Evolutionary conservation across 1,140 invertebrate species (phyloP), one percentile per base, ranked within the genome.

Genomic region (Achroia grisella): DNA sequence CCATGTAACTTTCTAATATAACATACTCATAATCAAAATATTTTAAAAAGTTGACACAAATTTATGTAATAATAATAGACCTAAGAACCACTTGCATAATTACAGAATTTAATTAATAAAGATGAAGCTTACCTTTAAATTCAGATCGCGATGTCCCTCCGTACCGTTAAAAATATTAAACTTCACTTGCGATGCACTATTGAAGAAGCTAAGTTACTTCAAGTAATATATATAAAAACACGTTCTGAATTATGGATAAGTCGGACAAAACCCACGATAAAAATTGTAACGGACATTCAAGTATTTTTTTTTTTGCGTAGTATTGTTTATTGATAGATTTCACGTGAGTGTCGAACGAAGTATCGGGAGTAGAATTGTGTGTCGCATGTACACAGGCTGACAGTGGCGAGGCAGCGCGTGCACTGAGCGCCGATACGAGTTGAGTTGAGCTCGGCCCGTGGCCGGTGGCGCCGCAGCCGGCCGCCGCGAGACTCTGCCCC

Each of bases 1-100:
- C 72, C 66, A 23, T 23, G 66, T 70, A 64, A 80, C 77, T 81
- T 81, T 81, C 77, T 81, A 78, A 81, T 74, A 69, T 65, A 76
- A 65, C 57, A 69, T 67, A 57, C 60, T 45, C 54, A 44, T 47
- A 54, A 58, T 49, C 32, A 29, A 46, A 37, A 17, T 17, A 37
- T 10, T 37, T 17, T 37, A n/a, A 17, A 37, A 37, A 23, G 17
- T 23, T 3, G 17, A 2, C 17, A 23, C 17, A 23, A 3, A 3
- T 23, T 23, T 23, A 23, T 23, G 6, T 23, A 2, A 23, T 6
- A 23, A 3, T 23, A 23, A 23, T 23, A 23, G 6, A 23, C 6
- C 2, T 3, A 23, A 3, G 17, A 23, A 23, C 17, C 17, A 14
- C 30, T 14, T 14, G 28, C 32, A 10, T 27, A 15, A 34, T 27